Base-by-base conservation (phyloP, 2,888 invertebrate species). In the Dione vanillae region DNA sequence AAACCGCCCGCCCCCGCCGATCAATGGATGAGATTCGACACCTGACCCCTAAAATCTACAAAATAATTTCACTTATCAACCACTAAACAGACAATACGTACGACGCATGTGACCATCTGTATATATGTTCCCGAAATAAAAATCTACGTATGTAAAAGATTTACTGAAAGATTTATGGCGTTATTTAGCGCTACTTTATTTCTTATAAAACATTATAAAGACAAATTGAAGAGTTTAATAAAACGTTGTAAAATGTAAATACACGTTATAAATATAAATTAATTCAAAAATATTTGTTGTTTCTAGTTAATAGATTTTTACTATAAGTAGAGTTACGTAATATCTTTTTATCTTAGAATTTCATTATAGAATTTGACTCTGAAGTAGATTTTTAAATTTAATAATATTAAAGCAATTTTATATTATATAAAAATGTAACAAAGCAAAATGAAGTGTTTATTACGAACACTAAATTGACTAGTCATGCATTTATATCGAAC, bases 1-100 rank as follows among this genome's bases (percentile, higher is more conserved):
- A 54, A 49, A 59, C 73, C 61, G 83, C 78, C 81, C 82, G 76
- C 81, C 80, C 87, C 87, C 86, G 84, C 83, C 89, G 89, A 89
- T 91, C 91, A 90, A 91, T 91, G 91, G 87, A 82, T 83, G 87
- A 86, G 87, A 90, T 86, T 83, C 82, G 88, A 90, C 86, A 88
- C 86, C 87, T 84, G 76, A 77, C 74, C 79, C 77, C 77, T 76
- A 75, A 77, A 74, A 73, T 74, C 74, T 72, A 77, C 67, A 73
- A 62, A 52, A 67, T 76, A 73, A 56, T 67, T 69, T 59, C 43
- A 65, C 54, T 43, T 73, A 68, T 65, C 58, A 74, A 68, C 64
- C 45, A 54, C 19, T 43, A 45, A 67, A 67, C 68, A 65, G 56
- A 62, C 58, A 54, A 65, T 56, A 58, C 52, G 37, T 59, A 66